Evolutionary conservation across 2,888 invertebrate genomes (phyloP), one percentile per base, ranked within the genome.

Genomic region (Gymnocheta viridis): DNA sequence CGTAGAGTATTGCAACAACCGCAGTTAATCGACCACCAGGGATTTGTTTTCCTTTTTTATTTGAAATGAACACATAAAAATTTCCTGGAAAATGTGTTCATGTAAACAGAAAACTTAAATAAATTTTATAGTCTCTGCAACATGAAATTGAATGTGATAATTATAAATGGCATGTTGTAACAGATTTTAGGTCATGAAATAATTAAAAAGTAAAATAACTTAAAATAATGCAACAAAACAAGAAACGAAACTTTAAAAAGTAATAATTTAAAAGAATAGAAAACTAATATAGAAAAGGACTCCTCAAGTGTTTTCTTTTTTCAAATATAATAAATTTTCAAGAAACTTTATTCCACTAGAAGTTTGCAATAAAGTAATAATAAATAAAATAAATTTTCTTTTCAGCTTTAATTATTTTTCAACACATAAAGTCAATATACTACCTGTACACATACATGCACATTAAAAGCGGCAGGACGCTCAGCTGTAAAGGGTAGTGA

Each of bases 171-270:
- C 41, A 70, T 44, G 44, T 58, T 44, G 44, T 17, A 58, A 58
- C 2, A 58, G 2, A 41, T 70, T 70, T 70, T 58, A 44, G 58
- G 70, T 70, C 70, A 70, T 29, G 44, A 29, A 58, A 70, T 70
- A 70, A 70, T 70, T 58, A 70, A 70, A 56, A 56, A 70, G 56
- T 70, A 56, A 70, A 70, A 56, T 17, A 19, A 54, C 4, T 54
- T 29, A 7, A 49, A 35, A 22, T 22, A 35, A 32, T 58, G 14
- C 2, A 64, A 17, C n/a, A 44, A 17, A 47, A 19, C n/a, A 47
- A 47, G 47, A 9, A 19, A 17, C 6, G 14, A 47, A 29, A 49
- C n/a, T 51, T 7, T 10, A 35, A 51, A n/a, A 2, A 35, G 14
- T 67, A 22, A 67, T 35, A 24, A 66, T 47, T 32, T 32, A 14